Evolutionary conservation across 2,888 invertebrate species (phyloP).

Genomic region (Alsophila aescularia): DNA sequence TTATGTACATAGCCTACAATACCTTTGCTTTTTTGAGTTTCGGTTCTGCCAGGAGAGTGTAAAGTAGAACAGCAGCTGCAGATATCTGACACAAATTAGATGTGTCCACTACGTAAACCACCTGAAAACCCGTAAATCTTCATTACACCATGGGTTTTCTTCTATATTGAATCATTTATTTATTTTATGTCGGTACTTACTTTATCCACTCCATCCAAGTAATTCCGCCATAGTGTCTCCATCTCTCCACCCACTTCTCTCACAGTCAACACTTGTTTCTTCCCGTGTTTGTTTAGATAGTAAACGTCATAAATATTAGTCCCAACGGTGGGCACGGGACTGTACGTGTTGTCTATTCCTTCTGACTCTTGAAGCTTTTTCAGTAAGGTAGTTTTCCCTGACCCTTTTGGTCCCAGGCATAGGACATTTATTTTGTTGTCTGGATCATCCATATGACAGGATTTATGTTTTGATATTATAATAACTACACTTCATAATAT

Average conservation of each 20-base stretch:
- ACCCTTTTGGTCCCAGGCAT: conserved; percentile 91
- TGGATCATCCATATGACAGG: conserved; percentile 63
- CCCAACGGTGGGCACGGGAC: conserved; percentile 92
- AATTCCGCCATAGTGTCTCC: conserved; percentile 92
- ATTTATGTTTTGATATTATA: neutral
- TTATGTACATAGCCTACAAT: too few relatives aligned
- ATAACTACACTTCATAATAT: neutral
- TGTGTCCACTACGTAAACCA: conserved; percentile 92
- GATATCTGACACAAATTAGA: conserved; percentile 95
- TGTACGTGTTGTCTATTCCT: conserved; percentile 89
- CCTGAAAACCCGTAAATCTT: conserved; percentile 58
- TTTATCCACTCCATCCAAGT: conserved; percentile 87
- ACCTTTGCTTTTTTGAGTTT: conserved; percentile 87
- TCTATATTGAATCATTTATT: too few relatives aligned
- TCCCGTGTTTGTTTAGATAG: conserved; percentile 77
- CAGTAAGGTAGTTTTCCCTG: conserved; percentile 92
- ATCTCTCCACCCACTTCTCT: conserved; percentile 92
- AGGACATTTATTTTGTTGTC: conserved; percentile 79
- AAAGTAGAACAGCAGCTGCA: conserved; percentile 91
- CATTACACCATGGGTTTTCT: neutral
- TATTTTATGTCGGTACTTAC: conserved; percentile 48
- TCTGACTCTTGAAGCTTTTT: conserved; percentile 89
- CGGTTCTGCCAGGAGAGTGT: conserved; percentile 90
- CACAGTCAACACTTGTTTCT: conserved; percentile 83
- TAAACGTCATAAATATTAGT: conserved; percentile 89